Percentiles rank a stretch among this genome's conserved stretches.
phyloP scores from a whole-genome alignment of 2,797 vertebrate species.

The Peromyscus nudipes region DNA sequence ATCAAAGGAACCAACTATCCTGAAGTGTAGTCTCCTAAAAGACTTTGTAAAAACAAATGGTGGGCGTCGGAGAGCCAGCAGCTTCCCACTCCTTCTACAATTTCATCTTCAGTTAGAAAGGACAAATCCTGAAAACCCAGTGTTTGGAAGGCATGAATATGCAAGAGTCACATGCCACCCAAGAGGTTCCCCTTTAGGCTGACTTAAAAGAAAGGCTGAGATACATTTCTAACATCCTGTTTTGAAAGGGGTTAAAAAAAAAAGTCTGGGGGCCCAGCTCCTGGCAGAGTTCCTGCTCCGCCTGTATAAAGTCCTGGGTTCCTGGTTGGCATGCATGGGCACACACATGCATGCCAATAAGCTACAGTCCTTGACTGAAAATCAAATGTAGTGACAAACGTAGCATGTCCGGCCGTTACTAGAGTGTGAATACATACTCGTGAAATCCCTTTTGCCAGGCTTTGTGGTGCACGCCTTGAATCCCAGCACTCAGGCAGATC shows the following conservation, averaged over 20 bases:
- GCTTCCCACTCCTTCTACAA: background rate
- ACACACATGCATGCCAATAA: background rate
- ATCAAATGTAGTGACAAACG: slow-evolving; percentile 19
- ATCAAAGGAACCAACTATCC: background rate
- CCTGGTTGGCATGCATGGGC: background rate
- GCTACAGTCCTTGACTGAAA: background rate
- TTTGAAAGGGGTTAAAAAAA: background rate
- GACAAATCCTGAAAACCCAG: background rate
- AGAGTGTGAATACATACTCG: background rate
- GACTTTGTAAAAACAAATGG: background rate
- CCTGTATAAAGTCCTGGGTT: background rate
- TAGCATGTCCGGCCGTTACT: background rate
- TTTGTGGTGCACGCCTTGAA: background rate
- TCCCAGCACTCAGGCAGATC: background rate
- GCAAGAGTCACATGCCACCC: background rate
- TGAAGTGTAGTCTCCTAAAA: background rate
- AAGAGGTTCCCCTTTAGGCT: background rate
- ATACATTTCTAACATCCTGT: background rate
- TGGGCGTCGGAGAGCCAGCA: background rate
- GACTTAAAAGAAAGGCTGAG: background rate
- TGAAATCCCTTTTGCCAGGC: background rate
- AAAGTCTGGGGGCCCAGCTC: background rate
- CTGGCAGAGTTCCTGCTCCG: background rate
- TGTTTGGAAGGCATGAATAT: background rate
- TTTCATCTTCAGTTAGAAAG: background rate